These are phyloP conservation scores for Drosophila ercepeae DNA, from an alignment of 1,140 invertebrate genomes.

Conservation along the genomic window DNA sequence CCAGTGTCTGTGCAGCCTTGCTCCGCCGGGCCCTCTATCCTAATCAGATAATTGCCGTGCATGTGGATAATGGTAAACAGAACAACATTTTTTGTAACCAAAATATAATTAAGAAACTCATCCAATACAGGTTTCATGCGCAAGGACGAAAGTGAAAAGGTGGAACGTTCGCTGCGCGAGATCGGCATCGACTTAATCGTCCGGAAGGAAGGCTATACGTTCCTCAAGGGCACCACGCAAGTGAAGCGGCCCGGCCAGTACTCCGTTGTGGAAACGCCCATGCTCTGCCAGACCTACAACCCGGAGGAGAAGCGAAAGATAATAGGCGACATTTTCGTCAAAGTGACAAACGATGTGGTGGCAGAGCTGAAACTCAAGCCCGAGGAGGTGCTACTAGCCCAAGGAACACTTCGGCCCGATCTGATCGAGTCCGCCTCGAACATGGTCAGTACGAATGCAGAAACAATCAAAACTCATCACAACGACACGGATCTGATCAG, in stretches of 20 bases:
- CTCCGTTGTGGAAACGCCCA: conserved; percentile 89
- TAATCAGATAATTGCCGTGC: conserved; percentile 97
- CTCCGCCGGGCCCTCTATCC: conserved; percentile 94
- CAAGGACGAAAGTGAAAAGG: conserved; percentile 95
- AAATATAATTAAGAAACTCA: background rate
- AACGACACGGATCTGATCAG: conserved; percentile 99
- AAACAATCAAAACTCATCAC: conserved; percentile 99
- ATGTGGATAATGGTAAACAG: conserved; percentile 95
- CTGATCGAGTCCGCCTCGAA: conserved; percentile 98
- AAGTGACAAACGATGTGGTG: conserved; percentile 93
- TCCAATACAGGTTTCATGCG: conserved; percentile 97
- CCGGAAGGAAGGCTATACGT: conserved; percentile 89
- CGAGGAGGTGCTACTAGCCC: conserved; percentile 93
- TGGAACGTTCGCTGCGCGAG: conserved; percentile 92
- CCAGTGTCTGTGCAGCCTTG: conserved; percentile 98
- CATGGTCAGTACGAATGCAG: conserved; percentile 93
- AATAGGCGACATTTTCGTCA: conserved; percentile 99
- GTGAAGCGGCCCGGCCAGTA: conserved; percentile 85
- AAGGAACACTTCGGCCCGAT: conserved; percentile 98
- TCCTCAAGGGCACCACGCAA: conserved; percentile 91
- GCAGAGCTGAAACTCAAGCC: conserved; percentile 91
- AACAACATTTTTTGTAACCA: too few relatives aligned
- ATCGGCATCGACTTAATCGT: conserved; percentile 95
- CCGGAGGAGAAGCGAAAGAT: conserved; percentile 99
- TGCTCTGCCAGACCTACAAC: conserved; percentile 93